Evolutionary conservation across 2,113 vertebrate genomes (phyloP).

Genomic region (Oreochromis tanganicae): DNA sequence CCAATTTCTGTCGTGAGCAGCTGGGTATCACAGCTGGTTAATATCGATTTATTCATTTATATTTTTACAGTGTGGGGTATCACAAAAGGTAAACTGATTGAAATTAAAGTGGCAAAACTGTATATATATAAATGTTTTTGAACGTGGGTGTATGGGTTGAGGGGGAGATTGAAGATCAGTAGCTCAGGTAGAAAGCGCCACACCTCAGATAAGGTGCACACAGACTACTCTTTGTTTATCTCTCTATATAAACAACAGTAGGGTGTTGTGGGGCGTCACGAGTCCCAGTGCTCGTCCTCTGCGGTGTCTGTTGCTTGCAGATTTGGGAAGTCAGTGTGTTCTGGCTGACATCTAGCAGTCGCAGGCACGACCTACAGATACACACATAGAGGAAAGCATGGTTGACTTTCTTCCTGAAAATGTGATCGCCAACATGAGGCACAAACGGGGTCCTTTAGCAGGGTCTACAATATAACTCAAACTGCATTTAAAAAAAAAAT

Average conservation of each 20-base stretch:
- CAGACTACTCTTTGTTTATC: slow-evolving; percentile 9
- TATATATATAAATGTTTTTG: neutral
- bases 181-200: slow-evolving; percentile 28
- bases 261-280: neutral
- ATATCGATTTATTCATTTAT: neutral
- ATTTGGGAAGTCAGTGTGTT: neutral
- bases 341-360: slow-evolving; percentile 61
- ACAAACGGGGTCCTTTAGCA: neutral
- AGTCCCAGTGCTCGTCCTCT: neutral
- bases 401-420: neutral
- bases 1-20: neutral
- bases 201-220: slow-evolving; percentile 7
- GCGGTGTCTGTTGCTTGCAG: slow-evolving; percentile 8
- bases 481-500: fast-evolving
- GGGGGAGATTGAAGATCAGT: slow-evolving; percentile 6
- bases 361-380: slow-evolving; percentile 61
- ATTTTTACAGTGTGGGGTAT: neutral
- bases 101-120: slow-evolving; percentile 1
- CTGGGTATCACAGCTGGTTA: neutral
- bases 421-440: neutral
- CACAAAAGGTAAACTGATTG: neutral
- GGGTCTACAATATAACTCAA: neutral
- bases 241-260: slow-evolving; percentile 31
- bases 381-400: neutral
- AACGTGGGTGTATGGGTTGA: neutral